These are phyloP conservation scores for Gortyna flavago DNA, from an alignment of 2,888 invertebrate species.

Conservation along the genomic window DNA sequence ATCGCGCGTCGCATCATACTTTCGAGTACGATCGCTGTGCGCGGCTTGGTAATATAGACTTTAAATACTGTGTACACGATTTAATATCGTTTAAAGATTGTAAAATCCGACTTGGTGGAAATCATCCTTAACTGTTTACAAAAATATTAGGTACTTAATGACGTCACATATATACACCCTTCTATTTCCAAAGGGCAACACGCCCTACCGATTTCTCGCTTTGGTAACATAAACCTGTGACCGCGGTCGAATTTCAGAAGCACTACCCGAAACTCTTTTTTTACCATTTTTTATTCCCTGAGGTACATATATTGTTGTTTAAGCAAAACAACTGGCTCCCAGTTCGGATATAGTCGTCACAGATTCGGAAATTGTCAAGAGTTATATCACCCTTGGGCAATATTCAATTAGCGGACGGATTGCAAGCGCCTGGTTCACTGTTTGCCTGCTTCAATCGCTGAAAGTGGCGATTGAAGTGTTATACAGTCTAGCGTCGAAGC, in stretches of 20 bases:
- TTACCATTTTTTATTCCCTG: constrained; percentile 64
- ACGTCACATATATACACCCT: not conserved
- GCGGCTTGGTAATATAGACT: no score
- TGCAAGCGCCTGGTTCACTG: constrained; percentile 55
- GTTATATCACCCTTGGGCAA: constrained; percentile 75
- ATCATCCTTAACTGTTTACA: not conserved
- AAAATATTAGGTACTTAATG: constrained; percentile 5
- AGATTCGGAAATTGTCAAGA: constrained; percentile 71
- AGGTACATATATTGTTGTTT: constrained; percentile 79
- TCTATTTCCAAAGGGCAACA: constrained; percentile 27
- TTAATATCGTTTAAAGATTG: no score
- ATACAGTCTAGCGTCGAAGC: constrained; percentile 44
- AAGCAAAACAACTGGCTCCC: constrained; percentile 79
- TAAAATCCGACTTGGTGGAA: no score
- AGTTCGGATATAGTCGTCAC: constrained; percentile 70
- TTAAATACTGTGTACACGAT: no score
- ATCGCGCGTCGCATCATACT: no score
- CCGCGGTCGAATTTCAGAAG: constrained; percentile 31
- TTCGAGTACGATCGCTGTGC: no score
- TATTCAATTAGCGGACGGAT: constrained; percentile 77
- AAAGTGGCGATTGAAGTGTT: constrained; percentile 62
- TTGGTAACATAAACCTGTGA: constrained; percentile 40
- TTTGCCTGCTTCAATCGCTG: constrained; percentile 65
- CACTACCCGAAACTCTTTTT: constrained; percentile 58
- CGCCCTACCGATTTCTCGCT: constrained; percentile 26